Evolutionary conservation across 2,113 vertebrate species (phyloP).

Genomic region (Lutjanus erythropterus): DNA sequence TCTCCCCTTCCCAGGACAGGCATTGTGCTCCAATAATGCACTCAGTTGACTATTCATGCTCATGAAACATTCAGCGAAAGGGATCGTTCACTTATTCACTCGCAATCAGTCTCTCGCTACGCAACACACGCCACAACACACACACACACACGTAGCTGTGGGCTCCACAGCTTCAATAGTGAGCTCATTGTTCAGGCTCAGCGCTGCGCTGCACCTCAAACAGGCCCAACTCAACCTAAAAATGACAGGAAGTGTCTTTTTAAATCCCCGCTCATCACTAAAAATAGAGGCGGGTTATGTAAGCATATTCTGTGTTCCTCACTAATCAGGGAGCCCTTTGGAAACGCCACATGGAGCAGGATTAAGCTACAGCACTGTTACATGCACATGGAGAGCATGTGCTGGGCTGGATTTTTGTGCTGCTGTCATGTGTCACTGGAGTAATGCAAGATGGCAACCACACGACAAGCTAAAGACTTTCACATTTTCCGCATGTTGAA

Average conservation of each 20-base stretch:
- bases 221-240: conserved; percentile 4
- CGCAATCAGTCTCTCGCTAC: conserved; percentile 43
- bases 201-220: conserved; percentile 3
- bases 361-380: conserved; percentile 20
- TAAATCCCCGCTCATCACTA: conserved; percentile 13
- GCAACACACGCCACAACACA: background rate
- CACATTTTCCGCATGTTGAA: conserved; percentile 1
- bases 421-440: background rate
- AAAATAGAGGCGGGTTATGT: conserved; percentile 31
- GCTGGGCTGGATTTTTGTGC: background rate
- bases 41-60: conserved; percentile 71
- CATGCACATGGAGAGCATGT: background rate
- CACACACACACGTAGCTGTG: background rate
- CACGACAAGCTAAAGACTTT: conserved; percentile 10
- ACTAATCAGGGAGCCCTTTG: conserved; percentile 48
- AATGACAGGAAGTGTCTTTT: conserved; percentile 37
- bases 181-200: conserved; percentile 35
- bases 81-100: conserved; percentile 66
- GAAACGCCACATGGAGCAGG: conserved; percentile 40
- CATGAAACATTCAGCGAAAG: conserved; percentile 69
- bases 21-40: conserved; percentile 73
- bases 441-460: conserved; percentile 11
- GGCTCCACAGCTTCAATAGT: conserved; percentile 22
- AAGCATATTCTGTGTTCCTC: conserved; percentile 25
- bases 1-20: conserved; percentile 44